A percentile compares a stretch with the other conserved stretches of the same genome.
Conservation (phyloP, 2,113 vertebrate genomes). For the Oreochromis spilurus region DNA sequence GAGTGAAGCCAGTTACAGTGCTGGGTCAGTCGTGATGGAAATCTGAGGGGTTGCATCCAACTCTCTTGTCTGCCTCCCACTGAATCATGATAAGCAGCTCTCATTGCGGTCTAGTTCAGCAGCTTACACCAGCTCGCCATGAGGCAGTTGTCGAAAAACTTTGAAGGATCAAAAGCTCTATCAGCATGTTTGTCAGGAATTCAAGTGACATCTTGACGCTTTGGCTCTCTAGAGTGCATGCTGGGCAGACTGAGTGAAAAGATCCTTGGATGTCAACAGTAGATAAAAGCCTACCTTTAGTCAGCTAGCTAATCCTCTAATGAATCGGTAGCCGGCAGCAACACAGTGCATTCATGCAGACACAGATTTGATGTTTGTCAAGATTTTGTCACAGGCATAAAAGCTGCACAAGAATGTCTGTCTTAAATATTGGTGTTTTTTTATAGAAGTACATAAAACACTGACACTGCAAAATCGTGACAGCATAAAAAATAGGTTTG, state of each 20-base stretch:
- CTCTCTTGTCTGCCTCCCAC: constrained; percentile 29
- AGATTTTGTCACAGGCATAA: background rate
- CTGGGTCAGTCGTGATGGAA: constrained; percentile 32
- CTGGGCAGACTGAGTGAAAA: constrained; percentile 21
- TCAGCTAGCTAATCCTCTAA: constrained; percentile 43
- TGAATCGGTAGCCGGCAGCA: constrained; percentile 27
- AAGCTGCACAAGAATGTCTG: background rate
- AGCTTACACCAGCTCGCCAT: constrained; percentile 37
- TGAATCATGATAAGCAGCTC: constrained; percentile 49
- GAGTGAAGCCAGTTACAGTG: background rate
- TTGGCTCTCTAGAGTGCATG: constrained; percentile 6
- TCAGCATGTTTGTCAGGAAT: constrained; percentile 48
- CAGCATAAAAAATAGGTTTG: constrained; percentile 12
- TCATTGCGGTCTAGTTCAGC: constrained; percentile 48
- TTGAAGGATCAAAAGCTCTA: constrained; percentile 41
- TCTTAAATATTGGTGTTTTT: background rate
- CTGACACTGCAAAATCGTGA: background rate
- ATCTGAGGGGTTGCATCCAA: constrained; percentile 38
- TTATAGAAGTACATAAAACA: background rate
- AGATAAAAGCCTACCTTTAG: constrained; percentile 42
- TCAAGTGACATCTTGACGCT: constrained; percentile 53
- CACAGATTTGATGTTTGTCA: background rate
- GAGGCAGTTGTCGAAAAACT: constrained; percentile 38
- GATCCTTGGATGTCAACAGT: constrained; percentile 39
- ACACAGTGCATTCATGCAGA: background rate